Evolutionary conservation across 2,888 invertebrate genomes (phyloP).

Genomic region (Abscondita cerata): DNA sequence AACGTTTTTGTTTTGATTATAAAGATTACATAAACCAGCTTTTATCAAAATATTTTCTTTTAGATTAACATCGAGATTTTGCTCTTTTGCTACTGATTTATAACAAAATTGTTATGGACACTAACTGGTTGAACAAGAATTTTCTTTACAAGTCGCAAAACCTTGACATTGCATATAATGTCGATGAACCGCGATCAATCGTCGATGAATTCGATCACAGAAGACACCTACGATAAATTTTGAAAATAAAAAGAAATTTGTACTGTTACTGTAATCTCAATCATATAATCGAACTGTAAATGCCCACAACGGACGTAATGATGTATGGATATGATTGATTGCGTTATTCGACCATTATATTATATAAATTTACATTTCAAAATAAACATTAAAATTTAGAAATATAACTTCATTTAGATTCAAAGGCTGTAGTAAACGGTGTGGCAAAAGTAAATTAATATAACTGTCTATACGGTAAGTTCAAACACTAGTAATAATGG

Average conservation of each 20-base stretch:
- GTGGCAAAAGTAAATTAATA: no score
- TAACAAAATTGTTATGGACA: neutral
- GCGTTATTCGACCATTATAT: no score
- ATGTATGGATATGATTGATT: no score
- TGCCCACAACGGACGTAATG: no score
- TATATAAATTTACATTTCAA: no score
- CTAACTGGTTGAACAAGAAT: neutral
- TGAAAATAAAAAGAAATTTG: neutral
- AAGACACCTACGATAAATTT: constrained; percentile 1
- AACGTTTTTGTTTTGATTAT: neutral
- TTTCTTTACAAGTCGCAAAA: constrained; percentile 6
- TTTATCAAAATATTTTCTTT: neutral
- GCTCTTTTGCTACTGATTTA: neutral
- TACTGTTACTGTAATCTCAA: neutral
- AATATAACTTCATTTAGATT: no score
- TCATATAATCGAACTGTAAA: neutral
- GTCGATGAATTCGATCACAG: neutral
- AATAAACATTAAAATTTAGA: no score
- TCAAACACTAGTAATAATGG: no score
- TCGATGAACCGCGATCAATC: constrained; percentile 40
- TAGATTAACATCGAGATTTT: neutral
- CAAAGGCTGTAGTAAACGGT: no score
- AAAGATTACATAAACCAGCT: neutral
- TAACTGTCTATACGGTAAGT: no score
- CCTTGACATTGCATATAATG: constrained; percentile 18